Base-by-base conservation (phyloP, 2,113 vertebrate species). In the Saimiri boliviensis region DNA sequence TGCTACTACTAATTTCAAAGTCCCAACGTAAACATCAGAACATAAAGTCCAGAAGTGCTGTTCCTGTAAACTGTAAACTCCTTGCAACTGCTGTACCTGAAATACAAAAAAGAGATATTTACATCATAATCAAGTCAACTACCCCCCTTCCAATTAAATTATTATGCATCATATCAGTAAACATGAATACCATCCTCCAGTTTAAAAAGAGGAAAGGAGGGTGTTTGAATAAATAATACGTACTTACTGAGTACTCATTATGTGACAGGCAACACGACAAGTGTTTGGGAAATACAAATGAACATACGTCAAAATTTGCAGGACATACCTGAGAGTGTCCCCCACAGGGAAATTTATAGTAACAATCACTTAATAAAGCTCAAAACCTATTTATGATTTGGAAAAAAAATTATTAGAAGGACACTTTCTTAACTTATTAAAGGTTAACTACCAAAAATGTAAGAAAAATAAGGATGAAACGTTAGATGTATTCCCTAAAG, bases 1-100 rank as follows among this genome's bases (percentile, higher is more conserved):
- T 14, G 99, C 99, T 4, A 99, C 99, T 16, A 99, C 97, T 97
- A 99, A 98, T 98, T 99, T 99, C 83, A 99, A 96, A 5, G 99
- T 99, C 21, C 99, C 99, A 58, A 99, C 99, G 89, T 99, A 99
- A 95, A 99, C 99, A 60, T 99, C 99, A 1, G 99, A 99, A 97
- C 99, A 99, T 63, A 99, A 98, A 3, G 99, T 99, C 99, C 99
- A 99, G 98, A 99, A 99, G 84, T 99, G 99, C 17, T 99, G 99
- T n/a, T 99, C 99, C 74, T 99, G 99, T 81, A 99, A 98, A 98
- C 99, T 99, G 97, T 99, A 99, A 37, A 99, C 99, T 52, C 99
- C 99, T 98, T 99, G 99, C 92, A 99, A 98, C 97, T 99, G 99
- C 97, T 99, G 99, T 97, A 99, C 99, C 99, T 99, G 98, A 97